Evolutionary conservation across 2,797 vertebrate genomes (phyloP), one percentile per base, ranked within the genome.

Genomic region (Sebastes kiyomatsui): DNA sequence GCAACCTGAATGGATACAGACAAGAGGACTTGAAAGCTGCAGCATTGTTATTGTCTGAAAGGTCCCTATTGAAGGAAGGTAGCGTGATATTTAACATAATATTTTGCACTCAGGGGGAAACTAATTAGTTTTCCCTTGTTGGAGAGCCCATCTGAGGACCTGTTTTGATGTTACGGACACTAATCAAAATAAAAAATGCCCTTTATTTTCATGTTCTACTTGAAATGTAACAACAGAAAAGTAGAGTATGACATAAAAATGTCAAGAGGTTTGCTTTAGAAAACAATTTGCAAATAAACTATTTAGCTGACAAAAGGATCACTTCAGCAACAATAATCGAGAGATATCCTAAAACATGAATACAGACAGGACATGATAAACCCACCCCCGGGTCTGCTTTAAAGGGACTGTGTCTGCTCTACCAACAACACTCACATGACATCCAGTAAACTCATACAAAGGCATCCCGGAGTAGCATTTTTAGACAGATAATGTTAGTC

Each of bases 11-110:
- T 60, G 82, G 81, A 90, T 64, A 56, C 61, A 69, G 69, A 88
- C 54, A 75, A 89, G 81, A 67, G 87, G 83, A 91, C 88, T 88
- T 89, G 75, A 92, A 90, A 88, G 87, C 72, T 81, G 73, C 80
- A 77, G 78, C 75, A 64, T 70, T 89, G 86, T 92, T 81, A 77
- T 80, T 80, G 56, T 88, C 81, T 91, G 82, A 91, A 87, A 90
- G 85, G 82, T 83, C 72, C 70, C 83, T 61, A 83, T 87, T 91
- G 78, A 90, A 84, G 68, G 16, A 52, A 77, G 75, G 61, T 71
- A 70, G 75, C 35, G 27, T 83, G 78, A 82, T 73, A 88, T 83
- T 88, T 67, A 82, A 62, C 72, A 80, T 80, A 65, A 88, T 83
- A 91, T 85, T 88, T 83, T 82, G 66, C 52, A 66, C 77, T 80